Evolutionary conservation across 1,140 invertebrate genomes (phyloP), one percentile per base, ranked within the genome.

Genomic region (Diplogasteroides magnus): DNA sequence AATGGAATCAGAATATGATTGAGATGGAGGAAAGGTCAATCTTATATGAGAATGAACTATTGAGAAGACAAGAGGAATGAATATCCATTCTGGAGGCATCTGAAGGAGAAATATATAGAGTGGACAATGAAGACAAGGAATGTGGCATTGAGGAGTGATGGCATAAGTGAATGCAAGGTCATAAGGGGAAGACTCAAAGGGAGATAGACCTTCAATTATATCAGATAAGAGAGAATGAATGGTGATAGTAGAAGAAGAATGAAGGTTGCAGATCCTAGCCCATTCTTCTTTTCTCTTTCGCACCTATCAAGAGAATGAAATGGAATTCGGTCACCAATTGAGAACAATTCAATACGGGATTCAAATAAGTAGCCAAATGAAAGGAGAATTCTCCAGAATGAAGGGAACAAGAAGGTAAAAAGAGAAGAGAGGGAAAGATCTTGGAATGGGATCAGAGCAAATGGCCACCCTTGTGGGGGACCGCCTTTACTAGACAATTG

Each of bases 1-100:
- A 83, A 94, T 92, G 83, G 96, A 86, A 85, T 94, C 85, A 81
- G 92, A 91, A 80, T 90, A 93, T 74, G 89, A 82, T 58, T 84
- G 48, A 6, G 84, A 84, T 19, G 81, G 84, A 2, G 84, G 84
- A 72, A 78, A 85, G 11, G 82, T 83, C n/a, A 85, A 75, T 19
- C 76, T 72, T 55, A 83, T 74, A 66, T 83, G 82, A 62, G 68
- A 72, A 2, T 27, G 13, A 31, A 29, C 62, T 28, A 31, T 2
- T 2, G 61, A 27, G 14, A 58, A 48, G 29, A 65, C 27, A n/a
- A 71, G 63, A 31, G 64, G 64, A 19, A 55, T 3, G 27, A 26
- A 26, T 13, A 65, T 37, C 32, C n/a, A 14, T 31, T 19, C 23
- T 31, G 29, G 31, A 14, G 25, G 61, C 14, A 29, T 23, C 31